Base-by-base conservation (phyloP, 1,140 invertebrate genomes). In the Drosophila kohkoa region DNA sequence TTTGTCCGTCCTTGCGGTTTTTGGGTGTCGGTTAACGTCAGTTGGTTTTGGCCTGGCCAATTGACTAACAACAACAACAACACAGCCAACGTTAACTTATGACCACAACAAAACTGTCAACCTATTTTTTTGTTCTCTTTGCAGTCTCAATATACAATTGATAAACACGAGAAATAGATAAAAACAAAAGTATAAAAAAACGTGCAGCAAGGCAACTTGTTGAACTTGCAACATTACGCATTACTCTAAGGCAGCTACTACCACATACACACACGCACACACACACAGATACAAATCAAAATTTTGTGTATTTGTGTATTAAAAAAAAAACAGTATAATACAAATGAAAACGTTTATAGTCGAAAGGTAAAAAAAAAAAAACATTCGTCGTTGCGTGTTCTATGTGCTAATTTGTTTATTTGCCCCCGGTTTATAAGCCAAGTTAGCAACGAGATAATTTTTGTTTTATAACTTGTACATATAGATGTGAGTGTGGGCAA, bases 131-230 rank as follows among this genome's bases (percentile, higher is more conserved):
- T 51, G 35, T 48, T 57, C 8, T 75, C 66, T 72, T 89, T 89
- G 54, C 85, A 89, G 85, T 90, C 68, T 89, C 85, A 69, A 76
- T 89, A 79, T 90, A 90, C 81, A 81, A 89, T 89, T 89, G 82
- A 87, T 75, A 83, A 71, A 20, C 57, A 45, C 60, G 32, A 64
- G 11, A 57, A 48, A 54, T 49, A 54, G 55, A 79, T 57, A 70
- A 38, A 38, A 38, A 38, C 30, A 38, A 7, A 38, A 25, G 20
- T 25, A 3, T 25, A 38, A 38, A 38, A 38, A 38, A 65, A 20
- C 16, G 62, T 68, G 72, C 66, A 69, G 54, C 72, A 69, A 41
- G 58, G 43, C 65, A 75, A 70, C 72, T 75, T 75, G 72, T 70
- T 75, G 66, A 62, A 32, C 59, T 49, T 70, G 38, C 7, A 46